phyloP scores from a whole-genome alignment of 2,888 invertebrate species.

The Andrena bicolor region DNA sequence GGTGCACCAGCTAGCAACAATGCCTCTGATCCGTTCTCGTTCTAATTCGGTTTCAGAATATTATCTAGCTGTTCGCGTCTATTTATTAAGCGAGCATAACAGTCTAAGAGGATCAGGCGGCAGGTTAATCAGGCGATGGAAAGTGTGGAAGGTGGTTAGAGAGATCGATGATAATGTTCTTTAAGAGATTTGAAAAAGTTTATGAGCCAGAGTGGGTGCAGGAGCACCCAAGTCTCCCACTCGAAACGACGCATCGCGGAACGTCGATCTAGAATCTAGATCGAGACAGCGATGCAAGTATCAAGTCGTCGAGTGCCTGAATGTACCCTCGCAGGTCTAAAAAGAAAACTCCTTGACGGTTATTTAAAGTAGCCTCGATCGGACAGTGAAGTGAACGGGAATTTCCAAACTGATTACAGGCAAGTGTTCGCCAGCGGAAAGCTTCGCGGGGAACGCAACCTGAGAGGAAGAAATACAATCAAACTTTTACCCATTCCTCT shows the following conservation, averaged over 20 bases:
- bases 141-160: no score
- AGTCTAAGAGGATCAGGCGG: no score
- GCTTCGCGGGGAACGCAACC: not conserved
- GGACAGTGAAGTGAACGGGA: not conserved
- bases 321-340: not conserved
- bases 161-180: no score
- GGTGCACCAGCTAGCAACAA: slow-evolving; percentile 24
- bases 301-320: not conserved
- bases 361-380: not conserved
- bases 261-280: no score
- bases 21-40: slow-evolving; percentile 14
- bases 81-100: not conserved
- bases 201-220: no score
- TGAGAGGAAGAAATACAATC: not conserved
- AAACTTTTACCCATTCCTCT: not conserved
- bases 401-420: not conserved
- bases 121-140: no score
- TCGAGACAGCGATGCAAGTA: no score
- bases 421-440: not conserved
- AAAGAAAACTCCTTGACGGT: not conserved
- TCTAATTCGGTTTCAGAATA: not conserved
- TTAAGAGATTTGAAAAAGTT: no score
- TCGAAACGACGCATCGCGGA: no score
- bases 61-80: not conserved
- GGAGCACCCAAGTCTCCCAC: no score